Base-by-base conservation (phyloP, 2,888 invertebrate species). In the Diogma glabrata region DNA sequence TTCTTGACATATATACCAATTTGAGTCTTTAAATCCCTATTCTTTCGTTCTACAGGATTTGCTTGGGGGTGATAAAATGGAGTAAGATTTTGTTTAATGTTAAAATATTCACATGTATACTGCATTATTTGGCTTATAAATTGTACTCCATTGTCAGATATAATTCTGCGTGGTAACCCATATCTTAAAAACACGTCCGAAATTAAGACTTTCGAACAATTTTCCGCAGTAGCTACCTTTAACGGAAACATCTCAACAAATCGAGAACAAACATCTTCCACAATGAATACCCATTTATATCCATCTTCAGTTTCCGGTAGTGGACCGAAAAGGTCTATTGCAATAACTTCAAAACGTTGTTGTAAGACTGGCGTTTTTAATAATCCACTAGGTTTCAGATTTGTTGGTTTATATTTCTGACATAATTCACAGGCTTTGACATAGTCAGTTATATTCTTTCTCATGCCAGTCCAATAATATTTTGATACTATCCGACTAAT, bases 141-240 rank as follows among this genome's bases (percentile, higher is more conserved):
- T 56, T 61, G 64, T 33, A 58, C 22, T 6, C 62, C 67, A 51
- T 67, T 68, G 51, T 69, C 66, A 26, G 59, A 60, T 3, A 61
- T 60, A 2, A 69, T 46, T 46, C 60, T 47, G 2, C 65, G 23
- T 0, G 66, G 65, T 2, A 59, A 47, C 1, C 67, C 66, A 55
- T 60, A 66, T 2, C 66, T 56, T 2, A 61, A 26, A 19, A 63
- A 54, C 0, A 59, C 51, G 22, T 60, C 59, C 3, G 53, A 28
- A 0, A 61, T 30, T 8, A n/a, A n/a, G 55, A 61, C 63, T 54
- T 47, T 1, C 57, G 58, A 17, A 23, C 49, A 49, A 17, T 33
- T 19, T 20, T 30, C 36, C 5, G 49, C 16, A 12, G 36, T 49
- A 12, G 49, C 49, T n/a, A n/a, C 5, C 33, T 4, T 16, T 36